Evolutionary conservation across 2,113 vertebrate species (phyloP).

Genomic region (Pycnonotus jocosus): DNA sequence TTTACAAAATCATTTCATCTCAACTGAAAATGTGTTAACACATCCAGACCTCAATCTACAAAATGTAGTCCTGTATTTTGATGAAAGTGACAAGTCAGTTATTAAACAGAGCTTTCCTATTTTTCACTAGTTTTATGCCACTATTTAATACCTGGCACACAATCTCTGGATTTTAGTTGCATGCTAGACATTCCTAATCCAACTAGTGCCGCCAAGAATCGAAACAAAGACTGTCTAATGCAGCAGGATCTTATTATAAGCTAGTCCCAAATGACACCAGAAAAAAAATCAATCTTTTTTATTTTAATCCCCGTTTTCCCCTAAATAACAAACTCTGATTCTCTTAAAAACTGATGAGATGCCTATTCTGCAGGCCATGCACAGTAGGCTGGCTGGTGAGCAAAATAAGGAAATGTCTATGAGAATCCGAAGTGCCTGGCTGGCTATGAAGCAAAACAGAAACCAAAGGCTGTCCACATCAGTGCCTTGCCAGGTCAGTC

Average conservation of each 20-base stretch:
- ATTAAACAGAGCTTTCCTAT: background rate
- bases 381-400: background rate
- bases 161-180: background rate
- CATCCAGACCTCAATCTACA: conserved; percentile 4
- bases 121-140: background rate
- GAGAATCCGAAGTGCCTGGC: background rate
- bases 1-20: conserved; percentile 27
- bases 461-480: background rate
- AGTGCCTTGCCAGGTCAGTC: background rate
- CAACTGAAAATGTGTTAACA: background rate
- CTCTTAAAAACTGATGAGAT: conserved; percentile 42
- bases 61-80: conserved; percentile 3
- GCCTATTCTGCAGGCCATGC: background rate
- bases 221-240: conserved; percentile 56
- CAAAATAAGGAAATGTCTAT: background rate
- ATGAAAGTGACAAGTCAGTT: background rate
- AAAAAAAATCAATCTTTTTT: conserved; percentile 38
- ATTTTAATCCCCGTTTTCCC: conserved; percentile 46
- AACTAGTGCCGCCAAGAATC: conserved; percentile 11
- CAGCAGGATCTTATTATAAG: conserved; percentile 40
- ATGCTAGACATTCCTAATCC: conserved; percentile 30
- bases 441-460: background rate
- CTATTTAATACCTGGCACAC: conserved; percentile 6
- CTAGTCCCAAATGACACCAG: conserved; percentile 45
- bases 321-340: conserved; percentile 58